Conservation (phyloP, 2,113 vertebrate species). For the Montifringilla adamsi region DNA sequence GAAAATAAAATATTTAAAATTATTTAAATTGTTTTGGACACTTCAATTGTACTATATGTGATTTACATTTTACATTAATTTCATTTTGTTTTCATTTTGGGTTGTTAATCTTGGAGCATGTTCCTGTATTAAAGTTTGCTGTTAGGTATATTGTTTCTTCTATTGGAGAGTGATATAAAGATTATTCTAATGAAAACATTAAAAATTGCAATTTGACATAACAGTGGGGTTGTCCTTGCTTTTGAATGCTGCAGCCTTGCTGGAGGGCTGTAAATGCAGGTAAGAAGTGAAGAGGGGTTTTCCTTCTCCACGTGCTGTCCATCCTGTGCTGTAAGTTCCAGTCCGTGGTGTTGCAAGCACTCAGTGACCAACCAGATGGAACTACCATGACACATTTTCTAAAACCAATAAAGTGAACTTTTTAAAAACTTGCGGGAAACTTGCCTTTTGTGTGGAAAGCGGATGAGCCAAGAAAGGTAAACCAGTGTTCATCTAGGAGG, state of each 20-base stretch:
- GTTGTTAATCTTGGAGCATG: conserved; percentile 80
- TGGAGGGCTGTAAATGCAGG: conserved; percentile 43
- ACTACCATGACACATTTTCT: conserved; percentile 35
- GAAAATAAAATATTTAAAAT: conserved; percentile 94
- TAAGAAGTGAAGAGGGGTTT: conserved; percentile 3
- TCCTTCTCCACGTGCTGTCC: background rate
- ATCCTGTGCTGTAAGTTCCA: background rate
- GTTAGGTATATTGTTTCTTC: conserved; percentile 73
- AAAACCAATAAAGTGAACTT: conserved; percentile 70
- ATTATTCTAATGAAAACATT: conserved; percentile 88
- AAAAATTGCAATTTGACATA: conserved; percentile 82
- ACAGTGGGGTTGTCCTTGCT: conserved; percentile 73
- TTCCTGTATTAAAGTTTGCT: conserved; percentile 83
- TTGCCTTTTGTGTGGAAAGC: conserved; percentile 57
- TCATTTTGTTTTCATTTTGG: conserved; percentile 66
- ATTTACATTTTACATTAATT: conserved; percentile 81
- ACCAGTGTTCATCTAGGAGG: background rate
- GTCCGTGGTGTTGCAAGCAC: conserved; percentile 40
- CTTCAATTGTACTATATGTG: conserved; percentile 85
- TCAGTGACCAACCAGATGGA: conserved; percentile 44
- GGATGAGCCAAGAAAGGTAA: background rate
- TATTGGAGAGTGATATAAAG: conserved; percentile 82
- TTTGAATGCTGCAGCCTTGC: conserved; percentile 54
- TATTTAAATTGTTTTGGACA: conserved; percentile 90
- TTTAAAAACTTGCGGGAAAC: conserved; percentile 33